Conservation (phyloP, 1,140 invertebrate genomes). For the Panulirus ornatus region DNA sequence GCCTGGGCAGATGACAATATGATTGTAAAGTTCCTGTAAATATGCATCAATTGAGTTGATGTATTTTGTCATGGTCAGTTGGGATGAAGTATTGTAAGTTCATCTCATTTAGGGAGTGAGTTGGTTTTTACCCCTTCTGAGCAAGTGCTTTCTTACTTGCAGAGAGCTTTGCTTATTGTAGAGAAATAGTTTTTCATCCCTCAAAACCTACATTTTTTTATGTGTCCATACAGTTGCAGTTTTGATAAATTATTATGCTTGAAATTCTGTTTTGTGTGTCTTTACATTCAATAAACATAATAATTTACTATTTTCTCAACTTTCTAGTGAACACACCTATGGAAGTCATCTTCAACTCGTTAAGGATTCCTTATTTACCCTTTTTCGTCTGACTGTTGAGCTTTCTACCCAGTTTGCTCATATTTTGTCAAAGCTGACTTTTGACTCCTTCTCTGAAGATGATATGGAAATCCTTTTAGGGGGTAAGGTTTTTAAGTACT, state of each 20-base stretch:
- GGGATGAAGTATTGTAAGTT: too few relatives aligned
- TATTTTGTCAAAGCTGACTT: conserved; percentile 30
- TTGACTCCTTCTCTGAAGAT: conserved; percentile 32
- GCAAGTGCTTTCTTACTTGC: too few relatives aligned
- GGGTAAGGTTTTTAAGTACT: conserved; percentile 25
- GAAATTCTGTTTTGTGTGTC: not conserved
- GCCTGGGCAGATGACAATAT: too few relatives aligned
- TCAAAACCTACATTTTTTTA: not conserved
- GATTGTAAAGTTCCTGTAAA: too few relatives aligned
- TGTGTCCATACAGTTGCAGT: not conserved
- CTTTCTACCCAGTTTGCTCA: conserved; percentile 29
- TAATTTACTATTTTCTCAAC: not conserved
- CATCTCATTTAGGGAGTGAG: too few relatives aligned
- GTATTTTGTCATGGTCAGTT: too few relatives aligned
- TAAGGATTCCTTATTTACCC: conserved; percentile 16
- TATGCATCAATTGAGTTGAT: too few relatives aligned
- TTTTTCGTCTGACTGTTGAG: conserved; percentile 31
- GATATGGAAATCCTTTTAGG: conserved; percentile 46
- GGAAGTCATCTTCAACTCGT: conserved; percentile 11
- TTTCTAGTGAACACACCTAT: conserved; percentile 50
- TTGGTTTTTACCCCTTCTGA: too few relatives aligned
- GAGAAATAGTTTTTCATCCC: too few relatives aligned
- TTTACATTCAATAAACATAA: not conserved
- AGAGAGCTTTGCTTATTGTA: not conserved
- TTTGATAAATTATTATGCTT: not conserved